A percentile compares a stretch with the other conserved stretches of the same genome.
phyloP scores from a whole-genome alignment of 2,888 invertebrate genomes.

The Invenusta paracnida region DNA sequence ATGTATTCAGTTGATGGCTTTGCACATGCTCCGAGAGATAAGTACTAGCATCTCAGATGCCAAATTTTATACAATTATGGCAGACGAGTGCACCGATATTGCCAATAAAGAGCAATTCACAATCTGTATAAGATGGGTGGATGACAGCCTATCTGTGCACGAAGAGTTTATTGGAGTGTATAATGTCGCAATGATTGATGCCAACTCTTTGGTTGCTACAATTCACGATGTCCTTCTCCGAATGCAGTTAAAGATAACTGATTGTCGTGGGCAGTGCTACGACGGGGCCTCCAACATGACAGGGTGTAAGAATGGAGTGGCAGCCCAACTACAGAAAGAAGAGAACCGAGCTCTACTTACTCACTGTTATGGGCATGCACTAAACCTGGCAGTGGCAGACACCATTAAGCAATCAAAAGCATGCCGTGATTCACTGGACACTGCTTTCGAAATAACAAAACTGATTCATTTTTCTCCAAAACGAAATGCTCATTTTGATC shows the following conservation, averaged over 20 bases:
- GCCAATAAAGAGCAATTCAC: neutral
- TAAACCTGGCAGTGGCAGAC: neutral
- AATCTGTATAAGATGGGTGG: neutral
- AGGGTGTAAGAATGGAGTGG: neutral
- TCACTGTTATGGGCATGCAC: neutral
- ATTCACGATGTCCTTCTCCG: neutral
- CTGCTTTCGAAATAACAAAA: neutral
- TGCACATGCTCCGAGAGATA: neutral
- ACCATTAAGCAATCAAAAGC: neutral
- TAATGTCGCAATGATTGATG: neutral
- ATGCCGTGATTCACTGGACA: neutral
- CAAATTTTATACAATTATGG: neutral
- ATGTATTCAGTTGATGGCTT: neutral
- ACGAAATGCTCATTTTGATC: neutral
- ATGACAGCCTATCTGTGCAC: neutral
- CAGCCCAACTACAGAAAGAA: neutral
- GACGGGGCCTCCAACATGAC: neutral
- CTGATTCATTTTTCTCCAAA: neutral
- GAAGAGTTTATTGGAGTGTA: neutral
- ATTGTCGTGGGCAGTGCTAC: neutral
- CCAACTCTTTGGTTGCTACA: neutral
- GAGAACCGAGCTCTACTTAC: neutral
- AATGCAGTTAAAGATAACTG: neutral
- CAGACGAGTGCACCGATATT: neutral
- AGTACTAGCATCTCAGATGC: neutral